These are phyloP conservation scores for Calephelis perditalis DNA, from an alignment of 2,888 invertebrate genomes.

Conservation along the genomic window DNA sequence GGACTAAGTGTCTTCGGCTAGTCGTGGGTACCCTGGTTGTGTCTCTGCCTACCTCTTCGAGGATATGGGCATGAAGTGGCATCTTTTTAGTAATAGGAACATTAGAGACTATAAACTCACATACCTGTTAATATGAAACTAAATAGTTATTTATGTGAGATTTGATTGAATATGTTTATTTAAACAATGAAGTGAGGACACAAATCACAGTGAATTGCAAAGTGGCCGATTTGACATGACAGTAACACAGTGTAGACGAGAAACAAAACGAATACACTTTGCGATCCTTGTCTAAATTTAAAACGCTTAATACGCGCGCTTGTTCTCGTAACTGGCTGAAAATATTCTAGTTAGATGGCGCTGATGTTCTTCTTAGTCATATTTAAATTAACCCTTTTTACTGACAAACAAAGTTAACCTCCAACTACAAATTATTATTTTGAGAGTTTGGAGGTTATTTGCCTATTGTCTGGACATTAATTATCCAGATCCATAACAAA, in stretches of 20 bases:
- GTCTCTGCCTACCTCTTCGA: no score
- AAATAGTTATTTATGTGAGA: constrained; percentile 5
- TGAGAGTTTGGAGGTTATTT: no score
- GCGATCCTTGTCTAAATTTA: constrained; percentile 14
- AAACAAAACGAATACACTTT: background rate
- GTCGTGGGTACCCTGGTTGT: no score
- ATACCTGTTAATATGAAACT: background rate
- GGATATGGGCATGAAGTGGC: no score
- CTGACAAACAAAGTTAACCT: no score
- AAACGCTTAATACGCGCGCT: constrained; percentile 12
- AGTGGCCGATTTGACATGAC: constrained; percentile 30
- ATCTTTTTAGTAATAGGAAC: no score
- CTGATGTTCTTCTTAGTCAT: background rate
- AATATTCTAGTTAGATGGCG: constrained; percentile 4
- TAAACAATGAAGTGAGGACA: constrained; percentile 24
- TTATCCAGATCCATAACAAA: no score
- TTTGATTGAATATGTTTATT: constrained; percentile 12
- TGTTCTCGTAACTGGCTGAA: constrained; percentile 10
- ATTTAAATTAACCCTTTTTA: background rate
- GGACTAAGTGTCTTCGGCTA: no score
- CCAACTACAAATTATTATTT: no score
- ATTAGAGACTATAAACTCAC: no score
- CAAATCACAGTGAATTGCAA: constrained; percentile 33
- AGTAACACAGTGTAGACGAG: constrained; percentile 28
- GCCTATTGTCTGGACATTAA: no score